A percentile compares a stretch with the other conserved stretches of the same genome.
Evolutionary conservation across 2,888 invertebrate species (phyloP).

Genomic region (Apoderus coryli): DNA sequence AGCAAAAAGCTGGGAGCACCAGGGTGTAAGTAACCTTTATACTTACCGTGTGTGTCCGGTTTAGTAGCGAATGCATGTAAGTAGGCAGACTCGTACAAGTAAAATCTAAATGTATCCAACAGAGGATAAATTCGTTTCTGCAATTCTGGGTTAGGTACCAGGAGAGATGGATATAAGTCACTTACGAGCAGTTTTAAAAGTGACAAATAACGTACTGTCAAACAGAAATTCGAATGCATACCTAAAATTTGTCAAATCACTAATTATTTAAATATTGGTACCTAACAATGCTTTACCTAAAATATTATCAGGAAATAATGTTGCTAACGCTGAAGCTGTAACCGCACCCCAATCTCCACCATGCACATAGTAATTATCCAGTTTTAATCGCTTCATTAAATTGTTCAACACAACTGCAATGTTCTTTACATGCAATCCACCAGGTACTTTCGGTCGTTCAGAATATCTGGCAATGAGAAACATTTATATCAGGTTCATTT

Average conservation of each 20-base stretch:
- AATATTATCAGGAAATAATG: slow-evolving; percentile 44
- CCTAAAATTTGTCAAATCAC: too few relatives aligned
- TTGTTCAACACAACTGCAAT: slow-evolving; percentile 44
- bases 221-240: slow-evolving; percentile 47
- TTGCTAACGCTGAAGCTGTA: slow-evolving; percentile 44
- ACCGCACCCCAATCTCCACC: slow-evolving; percentile 73
- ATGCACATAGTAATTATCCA: slow-evolving; percentile 51
- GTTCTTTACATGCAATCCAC: slow-evolving; percentile 43
- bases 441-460: slow-evolving; percentile 41
- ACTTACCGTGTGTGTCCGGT: slow-evolving; percentile 16
- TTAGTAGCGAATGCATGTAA: slow-evolving; percentile 15
- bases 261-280: too few relatives aligned
- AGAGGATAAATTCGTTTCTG: slow-evolving; percentile 40
- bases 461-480: slow-evolving; percentile 27
- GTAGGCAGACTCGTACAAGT: slow-evolving; percentile 12
- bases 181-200: slow-evolving; percentile 12
- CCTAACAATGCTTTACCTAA: too few relatives aligned
- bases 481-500: too few relatives aligned
- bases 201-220: slow-evolving; percentile 23
- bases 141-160: slow-evolving; percentile 33
- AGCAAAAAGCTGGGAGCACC: too few relatives aligned
- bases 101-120: slow-evolving; percentile 15
- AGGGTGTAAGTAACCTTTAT: too few relatives aligned
- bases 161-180: slow-evolving; percentile 14
- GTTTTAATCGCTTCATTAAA: slow-evolving; percentile 54